Conservation (phyloP, 2,888 invertebrate genomes). For the Proisotoma minuta region DNA sequence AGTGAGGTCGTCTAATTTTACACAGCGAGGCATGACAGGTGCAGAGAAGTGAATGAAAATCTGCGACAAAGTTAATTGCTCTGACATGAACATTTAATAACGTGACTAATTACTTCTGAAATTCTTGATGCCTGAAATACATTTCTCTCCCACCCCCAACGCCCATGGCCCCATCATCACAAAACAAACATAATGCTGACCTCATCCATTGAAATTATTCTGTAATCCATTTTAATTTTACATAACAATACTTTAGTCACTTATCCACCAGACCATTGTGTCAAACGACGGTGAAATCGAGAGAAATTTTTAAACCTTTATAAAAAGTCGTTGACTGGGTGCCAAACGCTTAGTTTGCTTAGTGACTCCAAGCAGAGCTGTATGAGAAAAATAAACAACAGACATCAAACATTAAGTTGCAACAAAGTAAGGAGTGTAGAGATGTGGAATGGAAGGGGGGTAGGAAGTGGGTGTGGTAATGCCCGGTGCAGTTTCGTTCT, state of each 20-base stretch:
- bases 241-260: constrained; percentile 1
- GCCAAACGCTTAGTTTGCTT: background rate
- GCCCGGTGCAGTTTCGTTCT: background rate
- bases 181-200: background rate
- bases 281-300: background rate
- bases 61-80: background rate
- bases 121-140: background rate
- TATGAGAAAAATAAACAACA: too few species aligned
- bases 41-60: too few species aligned
- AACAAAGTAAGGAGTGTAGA: too few species aligned
- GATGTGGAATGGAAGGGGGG: background rate
- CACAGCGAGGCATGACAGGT: too few species aligned
- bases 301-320: constrained; percentile 3
- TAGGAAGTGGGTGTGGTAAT: background rate
- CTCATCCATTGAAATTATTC: constrained; percentile 2
- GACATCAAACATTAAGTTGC: too few species aligned
- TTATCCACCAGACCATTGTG: background rate
- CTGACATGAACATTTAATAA: constrained; percentile 3
- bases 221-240: constrained; percentile 5
- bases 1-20: too few species aligned
- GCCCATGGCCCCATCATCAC: background rate
- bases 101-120: constrained; percentile 2
- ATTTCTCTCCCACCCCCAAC: background rate
- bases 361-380: background rate
- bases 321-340: background rate